A percentile compares a stretch with the other conserved stretches of the same genome.
phyloP scores from a whole-genome alignment of 2,797 vertebrate genomes.

The Bovichtus variegatus region DNA sequence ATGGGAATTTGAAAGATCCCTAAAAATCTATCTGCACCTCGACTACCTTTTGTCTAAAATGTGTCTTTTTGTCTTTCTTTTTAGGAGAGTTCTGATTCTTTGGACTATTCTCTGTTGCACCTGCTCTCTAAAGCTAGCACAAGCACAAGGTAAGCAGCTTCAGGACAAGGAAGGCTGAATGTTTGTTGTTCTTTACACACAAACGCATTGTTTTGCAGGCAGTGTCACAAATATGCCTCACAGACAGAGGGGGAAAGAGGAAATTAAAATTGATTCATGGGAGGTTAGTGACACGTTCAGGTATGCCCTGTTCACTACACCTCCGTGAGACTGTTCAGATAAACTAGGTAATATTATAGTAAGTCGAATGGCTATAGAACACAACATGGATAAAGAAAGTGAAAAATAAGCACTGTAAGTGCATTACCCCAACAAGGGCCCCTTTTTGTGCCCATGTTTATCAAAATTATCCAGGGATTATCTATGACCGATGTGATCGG shows the following conservation, averaged over 20 bases:
- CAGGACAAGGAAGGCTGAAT: neutral
- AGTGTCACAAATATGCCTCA: neutral
- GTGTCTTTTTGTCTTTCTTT: conserved; percentile 48
- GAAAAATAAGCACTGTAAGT: neutral
- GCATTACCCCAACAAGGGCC: neutral
- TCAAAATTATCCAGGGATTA: conserved; percentile 27
- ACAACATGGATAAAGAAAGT: neutral
- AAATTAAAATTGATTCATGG: conserved; percentile 2
- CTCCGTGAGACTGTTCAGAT: neutral
- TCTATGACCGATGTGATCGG: conserved; percentile 14
- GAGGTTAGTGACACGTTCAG: conserved; percentile 27
- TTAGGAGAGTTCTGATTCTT: conserved; percentile 92
- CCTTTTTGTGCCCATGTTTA: conserved; percentile 13
- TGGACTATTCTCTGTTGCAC: conserved; percentile 90
- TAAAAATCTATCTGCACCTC: neutral
- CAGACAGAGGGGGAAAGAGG: neutral
- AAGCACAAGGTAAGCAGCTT: conserved; percentile 91
- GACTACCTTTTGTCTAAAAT: neutral
- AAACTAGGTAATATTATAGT: neutral
- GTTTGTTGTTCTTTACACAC: neutral
- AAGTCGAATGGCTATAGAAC: neutral
- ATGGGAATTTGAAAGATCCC: neutral
- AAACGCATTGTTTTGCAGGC: neutral
- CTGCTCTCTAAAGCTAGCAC: conserved; percentile 90
- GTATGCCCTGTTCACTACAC: neutral